phyloP scores from a whole-genome alignment of 2,113 vertebrate species.

The Proteles cristata region DNA sequence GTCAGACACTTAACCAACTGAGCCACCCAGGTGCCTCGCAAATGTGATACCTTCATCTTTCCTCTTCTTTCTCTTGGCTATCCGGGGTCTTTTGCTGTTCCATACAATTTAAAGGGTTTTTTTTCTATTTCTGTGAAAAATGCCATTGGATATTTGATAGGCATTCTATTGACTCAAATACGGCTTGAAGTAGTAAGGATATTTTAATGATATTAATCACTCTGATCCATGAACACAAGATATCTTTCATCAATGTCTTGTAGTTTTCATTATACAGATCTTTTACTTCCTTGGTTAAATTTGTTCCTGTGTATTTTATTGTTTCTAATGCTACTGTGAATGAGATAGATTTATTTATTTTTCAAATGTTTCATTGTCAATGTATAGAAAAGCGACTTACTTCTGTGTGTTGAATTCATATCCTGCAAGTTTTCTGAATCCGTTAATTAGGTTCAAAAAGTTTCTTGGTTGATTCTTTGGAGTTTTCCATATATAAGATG shows the following conservation, averaged over 20 bases:
- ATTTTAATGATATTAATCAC: neutral
- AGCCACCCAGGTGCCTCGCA: neutral
- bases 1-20: too few relatives aligned
- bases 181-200: neutral
- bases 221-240: neutral
- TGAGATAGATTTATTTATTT: neutral
- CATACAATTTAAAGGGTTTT: neutral
- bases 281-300: slow-evolving; percentile 26
- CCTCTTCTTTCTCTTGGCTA: neutral
- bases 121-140: neutral
- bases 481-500: neutral
- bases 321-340: neutral
- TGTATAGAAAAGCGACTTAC: neutral
- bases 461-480: neutral
- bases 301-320: neutral
- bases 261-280: neutral
- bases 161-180: neutral
- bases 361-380: neutral
- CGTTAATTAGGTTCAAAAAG: neutral
- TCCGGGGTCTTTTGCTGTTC: neutral
- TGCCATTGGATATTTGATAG: neutral
- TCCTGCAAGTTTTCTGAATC: neutral
- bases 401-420: neutral
- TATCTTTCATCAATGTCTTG: neutral
- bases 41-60: neutral